phyloP scores from a whole-genome alignment of 2,888 invertebrate species.

The Dysmachus trigonus region DNA sequence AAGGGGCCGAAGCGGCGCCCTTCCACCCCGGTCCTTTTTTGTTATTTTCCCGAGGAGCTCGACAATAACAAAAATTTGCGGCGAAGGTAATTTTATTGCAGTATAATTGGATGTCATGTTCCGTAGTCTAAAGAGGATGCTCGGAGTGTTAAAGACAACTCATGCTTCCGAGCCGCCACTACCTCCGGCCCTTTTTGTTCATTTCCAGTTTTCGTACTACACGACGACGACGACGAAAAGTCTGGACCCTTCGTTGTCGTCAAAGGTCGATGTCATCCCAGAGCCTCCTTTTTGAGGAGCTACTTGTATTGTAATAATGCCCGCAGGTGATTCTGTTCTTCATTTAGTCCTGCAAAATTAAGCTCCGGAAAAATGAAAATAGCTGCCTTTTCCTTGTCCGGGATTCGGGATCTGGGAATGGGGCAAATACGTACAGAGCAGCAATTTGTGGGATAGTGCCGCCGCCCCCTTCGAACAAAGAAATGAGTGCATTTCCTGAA shows the following conservation, averaged over 20 bases:
- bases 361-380: slow-evolving; percentile 34
- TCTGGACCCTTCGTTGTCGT: background rate
- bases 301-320: slow-evolving; percentile 41
- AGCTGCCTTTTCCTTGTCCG: background rate
- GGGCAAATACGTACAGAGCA: background rate
- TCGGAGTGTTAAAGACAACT: slow-evolving; percentile 23
- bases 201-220: background rate
- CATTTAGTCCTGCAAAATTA: slow-evolving; percentile 42
- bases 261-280: slow-evolving; percentile 36
- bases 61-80: slow-evolving; percentile 37
- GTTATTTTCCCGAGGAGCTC: slow-evolving; percentile 24
- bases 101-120: slow-evolving; percentile 45
- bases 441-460: background rate
- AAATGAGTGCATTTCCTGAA: background rate
- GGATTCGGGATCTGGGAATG: background rate
- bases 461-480: background rate
- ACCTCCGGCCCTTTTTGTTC: background rate
- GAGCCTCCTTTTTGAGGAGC: background rate
- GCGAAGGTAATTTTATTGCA: slow-evolving; percentile 42
- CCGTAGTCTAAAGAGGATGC: background rate
- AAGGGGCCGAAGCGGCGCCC: background rate
- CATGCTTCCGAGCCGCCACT: background rate
- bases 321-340: slow-evolving; percentile 38
- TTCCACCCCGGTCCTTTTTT: background rate
- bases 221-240: no score